phyloP scores from a whole-genome alignment of 2,888 invertebrate species.

The Aphrophora alni region DNA sequence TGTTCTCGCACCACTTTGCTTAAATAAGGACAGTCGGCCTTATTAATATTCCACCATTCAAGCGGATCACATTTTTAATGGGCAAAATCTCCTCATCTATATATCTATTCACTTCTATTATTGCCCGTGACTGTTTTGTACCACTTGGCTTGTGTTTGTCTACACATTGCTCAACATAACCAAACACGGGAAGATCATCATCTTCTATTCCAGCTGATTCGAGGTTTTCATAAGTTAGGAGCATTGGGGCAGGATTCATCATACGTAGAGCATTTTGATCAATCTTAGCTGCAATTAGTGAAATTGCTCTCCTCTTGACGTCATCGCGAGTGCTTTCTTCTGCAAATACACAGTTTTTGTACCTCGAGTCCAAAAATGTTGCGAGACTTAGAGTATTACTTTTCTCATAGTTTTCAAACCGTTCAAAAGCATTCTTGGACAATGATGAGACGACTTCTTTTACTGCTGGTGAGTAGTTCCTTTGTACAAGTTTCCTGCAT shows the following conservation, averaged over 20 bases:
- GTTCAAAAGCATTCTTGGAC: background rate
- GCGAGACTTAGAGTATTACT: background rate
- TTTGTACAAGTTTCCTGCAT: background rate
- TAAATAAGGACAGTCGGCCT: constrained; percentile 45
- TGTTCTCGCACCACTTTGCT: constrained; percentile 44
- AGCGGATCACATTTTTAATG: constrained; percentile 42
- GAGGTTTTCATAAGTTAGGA: too few relatives aligned
- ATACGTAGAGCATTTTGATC: background rate
- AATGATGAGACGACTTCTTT: background rate
- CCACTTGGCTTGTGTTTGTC: constrained; percentile 24
- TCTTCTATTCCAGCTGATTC: background rate
- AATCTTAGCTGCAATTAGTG: constrained; percentile 9
- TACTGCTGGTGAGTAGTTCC: background rate
- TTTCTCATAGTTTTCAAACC: background rate
- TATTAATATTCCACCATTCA: constrained; percentile 48
- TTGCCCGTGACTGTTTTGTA: constrained; percentile 35
- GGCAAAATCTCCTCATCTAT: constrained; percentile 38
- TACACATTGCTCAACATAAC: too few relatives aligned
- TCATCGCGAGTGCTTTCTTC: background rate
- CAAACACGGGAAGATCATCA: constrained; percentile 33
- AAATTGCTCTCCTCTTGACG: background rate
- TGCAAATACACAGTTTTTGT: background rate
- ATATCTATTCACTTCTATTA: constrained; percentile 45
- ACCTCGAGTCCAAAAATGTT: background rate
- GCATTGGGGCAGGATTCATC: background rate